Percentiles rank a stretch among this genome's conserved stretches.
Conservation (phyloP, 2,113 vertebrate genomes). For the Furnarius figulus region DNA sequence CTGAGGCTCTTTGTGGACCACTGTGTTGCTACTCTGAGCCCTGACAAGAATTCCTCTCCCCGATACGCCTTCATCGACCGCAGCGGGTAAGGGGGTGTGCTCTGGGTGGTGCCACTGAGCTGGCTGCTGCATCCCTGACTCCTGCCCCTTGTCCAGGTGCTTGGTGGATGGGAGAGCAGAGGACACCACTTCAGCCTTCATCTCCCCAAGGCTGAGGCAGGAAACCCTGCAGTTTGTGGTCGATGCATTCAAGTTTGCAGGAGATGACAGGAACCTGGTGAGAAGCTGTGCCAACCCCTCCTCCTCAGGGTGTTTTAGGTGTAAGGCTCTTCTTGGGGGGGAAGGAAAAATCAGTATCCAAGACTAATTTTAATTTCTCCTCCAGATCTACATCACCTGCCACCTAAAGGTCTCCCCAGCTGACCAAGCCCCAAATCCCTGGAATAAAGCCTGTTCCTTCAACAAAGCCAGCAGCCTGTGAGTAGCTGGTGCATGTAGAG, state of each 20-base stretch:
- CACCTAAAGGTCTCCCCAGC: slow-evolving; percentile 23
- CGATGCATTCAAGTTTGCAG: slow-evolving; percentile 43
- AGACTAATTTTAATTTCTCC: background rate
- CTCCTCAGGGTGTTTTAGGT: background rate
- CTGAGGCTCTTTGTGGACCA: slow-evolving; percentile 39
- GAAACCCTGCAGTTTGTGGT: slow-evolving; percentile 12
- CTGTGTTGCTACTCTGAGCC: background rate
- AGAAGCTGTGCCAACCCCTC: background rate
- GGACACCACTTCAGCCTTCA: slow-evolving; percentile 41
- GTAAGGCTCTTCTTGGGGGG: background rate
- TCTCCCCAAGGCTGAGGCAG: background rate
- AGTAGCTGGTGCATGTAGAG: background rate
- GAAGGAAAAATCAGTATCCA: too few species aligned
- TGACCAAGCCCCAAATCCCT: background rate
- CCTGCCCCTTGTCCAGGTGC: background rate
- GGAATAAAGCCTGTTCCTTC: slow-evolving; percentile 60
- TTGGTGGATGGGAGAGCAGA: slow-evolving; percentile 47
- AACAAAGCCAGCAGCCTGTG: slow-evolving; percentile 39
- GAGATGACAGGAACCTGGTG: slow-evolving; percentile 12
- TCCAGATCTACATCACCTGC: slow-evolving; percentile 44
- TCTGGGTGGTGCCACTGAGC: too few species aligned
- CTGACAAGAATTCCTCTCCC: background rate
- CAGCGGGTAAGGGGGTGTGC: background rate
- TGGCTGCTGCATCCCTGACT: background rate
- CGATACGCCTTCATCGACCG: background rate